phyloP scores from a whole-genome alignment of 1,140 invertebrate genomes.

The Aporrectodea caliginosa region DNA sequence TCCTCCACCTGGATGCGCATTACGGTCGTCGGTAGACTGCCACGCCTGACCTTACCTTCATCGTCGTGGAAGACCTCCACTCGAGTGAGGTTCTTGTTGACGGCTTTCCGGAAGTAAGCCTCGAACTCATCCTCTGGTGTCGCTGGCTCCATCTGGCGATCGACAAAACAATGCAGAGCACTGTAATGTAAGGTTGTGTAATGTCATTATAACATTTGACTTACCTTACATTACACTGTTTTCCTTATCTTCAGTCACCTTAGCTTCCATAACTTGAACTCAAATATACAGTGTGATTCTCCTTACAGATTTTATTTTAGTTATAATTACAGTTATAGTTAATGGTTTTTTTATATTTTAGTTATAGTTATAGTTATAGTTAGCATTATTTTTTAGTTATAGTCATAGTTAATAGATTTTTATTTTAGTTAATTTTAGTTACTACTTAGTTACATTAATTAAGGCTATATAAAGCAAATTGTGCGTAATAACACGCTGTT shows the following conservation, averaged over 20 bases:
- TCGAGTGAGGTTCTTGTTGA: neutral
- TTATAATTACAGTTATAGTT: too few species aligned
- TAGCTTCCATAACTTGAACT: neutral
- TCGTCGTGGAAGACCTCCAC: neutral
- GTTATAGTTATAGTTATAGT: too few species aligned
- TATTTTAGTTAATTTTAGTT: too few species aligned
- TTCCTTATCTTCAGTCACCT: neutral
- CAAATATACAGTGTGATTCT: neutral
- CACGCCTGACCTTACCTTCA: neutral
- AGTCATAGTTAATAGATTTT: too few species aligned
- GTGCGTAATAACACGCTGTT: too few species aligned
- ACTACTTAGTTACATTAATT: too few species aligned
- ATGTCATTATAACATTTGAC: neutral
- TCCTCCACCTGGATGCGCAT: neutral
- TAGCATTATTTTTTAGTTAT: too few species aligned
- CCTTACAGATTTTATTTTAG: neutral
- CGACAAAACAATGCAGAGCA: neutral
- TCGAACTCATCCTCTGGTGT: neutral
- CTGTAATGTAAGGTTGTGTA: neutral
- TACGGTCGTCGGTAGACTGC: neutral
- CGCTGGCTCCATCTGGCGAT: conserved; percentile 6
- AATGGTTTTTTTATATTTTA: too few species aligned
- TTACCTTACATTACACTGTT: neutral
- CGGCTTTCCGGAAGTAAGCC: neutral
- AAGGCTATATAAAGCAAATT: too few species aligned